Evolutionary conservation across 2,113 vertebrate genomes (phyloP).

Genomic region (Pomatorhinus ruficollis): DNA sequence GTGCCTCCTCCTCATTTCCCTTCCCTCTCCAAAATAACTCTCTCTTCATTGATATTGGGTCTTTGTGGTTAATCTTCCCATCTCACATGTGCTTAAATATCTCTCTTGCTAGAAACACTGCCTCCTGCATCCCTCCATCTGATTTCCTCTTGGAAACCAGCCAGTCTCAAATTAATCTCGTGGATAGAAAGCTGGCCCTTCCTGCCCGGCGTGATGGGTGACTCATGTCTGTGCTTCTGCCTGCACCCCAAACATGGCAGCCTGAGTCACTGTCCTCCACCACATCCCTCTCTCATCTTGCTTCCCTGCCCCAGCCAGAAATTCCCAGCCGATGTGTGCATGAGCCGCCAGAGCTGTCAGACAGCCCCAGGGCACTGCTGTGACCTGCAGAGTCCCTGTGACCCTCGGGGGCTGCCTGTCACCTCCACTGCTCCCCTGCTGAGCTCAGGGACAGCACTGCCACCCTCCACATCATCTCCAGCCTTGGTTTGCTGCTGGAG

Average conservation of each 20-base stretch:
- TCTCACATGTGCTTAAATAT: background rate
- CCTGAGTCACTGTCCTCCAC: slow-evolving; percentile 30
- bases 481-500: background rate
- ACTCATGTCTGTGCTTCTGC: slow-evolving; percentile 42
- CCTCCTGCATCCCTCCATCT: background rate
- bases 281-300: background rate
- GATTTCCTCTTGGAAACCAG: slow-evolving; percentile 42
- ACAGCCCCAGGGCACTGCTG: accelerated
- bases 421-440: background rate
- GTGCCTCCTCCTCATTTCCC: background rate
- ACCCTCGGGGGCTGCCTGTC: accelerated
- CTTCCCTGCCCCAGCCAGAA: background rate
- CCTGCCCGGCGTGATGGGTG: slow-evolving; percentile 11
- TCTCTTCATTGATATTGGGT: background rate
- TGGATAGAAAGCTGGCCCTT: background rate
- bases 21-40: background rate
- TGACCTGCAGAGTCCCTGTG: background rate
- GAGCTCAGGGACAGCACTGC: background rate
- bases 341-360: background rate
- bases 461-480: background rate
- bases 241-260: background rate
- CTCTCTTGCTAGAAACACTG: background rate
- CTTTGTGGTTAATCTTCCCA: background rate
- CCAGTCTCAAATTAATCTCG: slow-evolving; percentile 23
- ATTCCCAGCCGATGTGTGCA: slow-evolving; percentile 36